phyloP scores from a whole-genome alignment of 2,113 vertebrate genomes.

The Rhinopomastus cyanomelas region DNA sequence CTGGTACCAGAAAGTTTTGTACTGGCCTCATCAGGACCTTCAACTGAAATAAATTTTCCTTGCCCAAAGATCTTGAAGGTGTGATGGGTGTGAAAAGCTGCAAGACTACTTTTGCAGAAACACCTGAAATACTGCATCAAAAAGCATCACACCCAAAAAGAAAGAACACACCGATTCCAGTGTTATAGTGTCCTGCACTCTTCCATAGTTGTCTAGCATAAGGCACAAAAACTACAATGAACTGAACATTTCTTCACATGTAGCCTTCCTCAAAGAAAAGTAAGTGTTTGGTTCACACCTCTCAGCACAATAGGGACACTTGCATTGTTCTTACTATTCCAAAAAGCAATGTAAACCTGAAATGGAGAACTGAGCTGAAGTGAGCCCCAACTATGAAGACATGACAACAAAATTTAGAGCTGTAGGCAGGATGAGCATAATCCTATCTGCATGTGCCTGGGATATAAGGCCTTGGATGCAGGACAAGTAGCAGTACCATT shows the following conservation, averaged over 20 bases:
- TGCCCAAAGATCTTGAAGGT: background rate
- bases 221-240: background rate
- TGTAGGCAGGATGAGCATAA: accelerated
- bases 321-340: background rate
- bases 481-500: background rate
- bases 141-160: background rate
- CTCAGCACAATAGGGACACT: background rate
- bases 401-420: background rate
- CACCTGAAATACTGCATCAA: background rate
- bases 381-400: background rate
- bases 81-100: background rate
- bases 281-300: background rate
- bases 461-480: background rate
- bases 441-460: background rate
- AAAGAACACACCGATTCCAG: background rate
- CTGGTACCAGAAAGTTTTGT: background rate
- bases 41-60: background rate
- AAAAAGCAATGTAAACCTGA: background rate
- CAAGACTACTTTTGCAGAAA: background rate
- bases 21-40: background rate
- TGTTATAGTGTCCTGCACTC: background rate
- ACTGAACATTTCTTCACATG: background rate
- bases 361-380: background rate
- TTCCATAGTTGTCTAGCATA: background rate
- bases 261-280: background rate